Conservation (phyloP, 2,888 invertebrate genomes). For the Polyommatus icarus region DNA sequence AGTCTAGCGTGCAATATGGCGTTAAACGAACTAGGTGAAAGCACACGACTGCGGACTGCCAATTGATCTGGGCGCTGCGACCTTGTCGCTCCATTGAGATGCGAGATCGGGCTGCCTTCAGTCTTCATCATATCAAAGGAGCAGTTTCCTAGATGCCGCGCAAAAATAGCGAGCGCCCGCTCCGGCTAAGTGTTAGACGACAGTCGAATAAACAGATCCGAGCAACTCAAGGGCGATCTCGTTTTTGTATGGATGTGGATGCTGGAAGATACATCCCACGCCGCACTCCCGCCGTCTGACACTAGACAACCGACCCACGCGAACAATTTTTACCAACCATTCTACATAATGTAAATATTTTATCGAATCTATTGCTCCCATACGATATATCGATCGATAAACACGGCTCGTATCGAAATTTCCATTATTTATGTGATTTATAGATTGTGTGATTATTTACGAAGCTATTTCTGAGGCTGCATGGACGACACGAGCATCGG, state of each 20-base stretch:
- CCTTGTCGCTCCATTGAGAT: conserved; percentile 5
- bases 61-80: not conserved
- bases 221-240: conserved; percentile 63
- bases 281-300: conserved; percentile 40
- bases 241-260: conserved; percentile 51
- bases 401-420: not conserved
- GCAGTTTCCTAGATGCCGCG: conserved; percentile 55
- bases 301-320: conserved; percentile 42
- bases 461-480: not conserved
- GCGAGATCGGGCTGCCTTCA: conserved; percentile 7
- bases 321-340: conserved; percentile 36
- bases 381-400: conserved; percentile 20
- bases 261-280: conserved; percentile 46
- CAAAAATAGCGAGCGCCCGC: conserved; percentile 74
- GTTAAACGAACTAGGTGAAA: conserved; percentile 2
- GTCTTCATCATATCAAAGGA: conserved; percentile 25
- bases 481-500: not conserved
- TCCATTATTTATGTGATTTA: conserved; percentile 27
- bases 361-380: conserved; percentile 36
- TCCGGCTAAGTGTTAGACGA: conserved; percentile 76
- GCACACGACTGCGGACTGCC: conserved; percentile 2
- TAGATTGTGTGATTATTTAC: conserved; percentile 17
- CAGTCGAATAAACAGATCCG: conserved; percentile 72
- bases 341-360: conserved; percentile 42
- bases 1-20: not conserved